Evolutionary conservation across 2,113 vertebrate genomes (phyloP).

Genomic region (Lepus europaeus): DNA sequence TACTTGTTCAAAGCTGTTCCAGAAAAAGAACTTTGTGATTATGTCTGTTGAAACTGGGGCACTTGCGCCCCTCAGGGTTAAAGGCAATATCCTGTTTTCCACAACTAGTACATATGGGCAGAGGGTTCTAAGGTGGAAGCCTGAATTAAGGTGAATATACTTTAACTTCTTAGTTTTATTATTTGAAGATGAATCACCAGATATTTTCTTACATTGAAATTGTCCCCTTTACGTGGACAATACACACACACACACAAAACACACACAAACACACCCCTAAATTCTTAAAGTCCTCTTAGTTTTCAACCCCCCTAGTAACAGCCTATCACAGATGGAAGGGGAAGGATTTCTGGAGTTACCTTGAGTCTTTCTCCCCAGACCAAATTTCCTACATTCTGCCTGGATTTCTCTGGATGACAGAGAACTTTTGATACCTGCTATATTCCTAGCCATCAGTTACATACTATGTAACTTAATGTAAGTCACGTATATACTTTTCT

Average conservation of each 20-base stretch:
- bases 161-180: too few relatives aligned
- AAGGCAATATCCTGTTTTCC: too few relatives aligned
- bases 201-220: not conserved
- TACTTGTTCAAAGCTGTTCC: too few relatives aligned
- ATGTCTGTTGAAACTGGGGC: too few relatives aligned
- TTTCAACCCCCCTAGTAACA: not conserved
- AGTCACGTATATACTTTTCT: not conserved
- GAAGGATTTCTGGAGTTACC: not conserved
- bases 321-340: not conserved
- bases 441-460: not conserved
- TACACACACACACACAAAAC: not conserved
- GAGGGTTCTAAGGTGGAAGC: too few relatives aligned
- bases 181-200: too few relatives aligned
- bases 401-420: not conserved
- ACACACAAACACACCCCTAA: not conserved
- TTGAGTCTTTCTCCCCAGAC: not conserved
- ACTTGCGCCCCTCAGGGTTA: too few relatives aligned
- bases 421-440: not conserved
- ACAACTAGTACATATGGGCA: too few relatives aligned
- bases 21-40: too few relatives aligned
- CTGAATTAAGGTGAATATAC: too few relatives aligned
- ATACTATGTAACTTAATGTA: not conserved
- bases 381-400: not conserved
- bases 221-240: not conserved
- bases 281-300: not conserved